phyloP scores from a whole-genome alignment of 2,113 vertebrate species.

The Xyrauchen texanus region DNA sequence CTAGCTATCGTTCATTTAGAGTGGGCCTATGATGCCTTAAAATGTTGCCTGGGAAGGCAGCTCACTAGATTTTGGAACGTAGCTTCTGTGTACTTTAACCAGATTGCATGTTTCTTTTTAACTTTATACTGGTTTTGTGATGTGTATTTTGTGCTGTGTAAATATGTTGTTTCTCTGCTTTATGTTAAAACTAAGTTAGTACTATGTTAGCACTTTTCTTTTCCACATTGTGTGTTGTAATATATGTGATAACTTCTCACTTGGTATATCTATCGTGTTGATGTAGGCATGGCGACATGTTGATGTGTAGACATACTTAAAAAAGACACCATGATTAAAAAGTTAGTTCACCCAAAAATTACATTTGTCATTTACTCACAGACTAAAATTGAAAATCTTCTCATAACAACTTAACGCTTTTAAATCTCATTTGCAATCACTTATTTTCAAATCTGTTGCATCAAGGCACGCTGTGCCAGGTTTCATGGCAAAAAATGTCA shows the following conservation, averaged over 20 bases:
- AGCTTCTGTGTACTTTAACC: background rate
- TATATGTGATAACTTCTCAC: conserved; percentile 16
- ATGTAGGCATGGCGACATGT: conserved; percentile 19
- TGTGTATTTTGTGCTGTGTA: background rate
- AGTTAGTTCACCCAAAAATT: background rate
- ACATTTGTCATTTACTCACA: background rate
- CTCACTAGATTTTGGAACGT: conserved; percentile 15
- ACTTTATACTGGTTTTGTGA: background rate
- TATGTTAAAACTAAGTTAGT: background rate
- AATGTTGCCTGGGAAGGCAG: background rate
- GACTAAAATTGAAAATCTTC: no score
- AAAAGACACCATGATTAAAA: conserved; percentile 27
- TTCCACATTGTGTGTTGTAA: background rate
- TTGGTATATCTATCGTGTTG: conserved; percentile 3
- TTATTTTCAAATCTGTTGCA: no score
- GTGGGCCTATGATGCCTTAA: background rate
- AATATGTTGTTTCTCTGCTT: background rate
- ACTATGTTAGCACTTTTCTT: no score
- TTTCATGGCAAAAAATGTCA: no score
- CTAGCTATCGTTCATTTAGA: no score
- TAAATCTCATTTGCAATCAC: no score
- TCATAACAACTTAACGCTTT: no score
- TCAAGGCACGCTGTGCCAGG: no score
- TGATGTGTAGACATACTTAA: background rate
- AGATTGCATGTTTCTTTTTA: background rate